Evolutionary conservation across 2,888 invertebrate genomes (phyloP), one percentile per base, ranked within the genome.

Genomic region (Lucinisca nassula): DNA sequence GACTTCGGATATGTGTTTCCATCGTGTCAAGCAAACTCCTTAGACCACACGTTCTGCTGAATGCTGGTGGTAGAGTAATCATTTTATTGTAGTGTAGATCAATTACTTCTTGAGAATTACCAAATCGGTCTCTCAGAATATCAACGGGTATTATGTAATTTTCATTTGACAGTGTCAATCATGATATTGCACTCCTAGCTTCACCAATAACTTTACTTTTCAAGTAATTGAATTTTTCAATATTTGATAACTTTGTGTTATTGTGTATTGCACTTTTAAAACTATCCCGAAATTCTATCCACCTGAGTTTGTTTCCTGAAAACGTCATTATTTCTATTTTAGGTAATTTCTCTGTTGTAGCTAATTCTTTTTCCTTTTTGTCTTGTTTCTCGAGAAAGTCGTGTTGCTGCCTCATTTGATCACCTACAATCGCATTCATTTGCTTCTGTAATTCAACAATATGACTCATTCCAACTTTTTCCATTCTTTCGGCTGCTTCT

Each of bases 1-100:
- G 45, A 40, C 83, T 83, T 4, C 83, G 32, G n/a, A 86, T 51
- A 70, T 86, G 82, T 38, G 72, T 85, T 32, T 85, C 73, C 35
- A 76, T 32, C 21, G 8, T 8, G 21, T 55, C 55, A 4, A n/a
- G 55, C n/a, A 55, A 55, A 21, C n/a, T 55, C 21, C 55, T 8
- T 14, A 55, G 55, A 21, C 55, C 21, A 55, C 55, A 4, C 21
- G 55, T 55, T 21, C 4, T 55, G 55, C 21, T 55, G 21, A 4
- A 12, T 4, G 55, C 21, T 55, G n/a, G 55, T 12, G 3, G 6
- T 4, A 55, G 55, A 55, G n/a, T n/a, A n/a, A n/a, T n/a, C n/a
- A n/a, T n/a, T 55, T 55, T 8, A 55, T 17, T 70, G 37, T 70
- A 70, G 32, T 70, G 70, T 10, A 70, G 70, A 70, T 70, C 12